phyloP scores from a whole-genome alignment of 2,888 invertebrate genomes.

The Allygus modestus region DNA sequence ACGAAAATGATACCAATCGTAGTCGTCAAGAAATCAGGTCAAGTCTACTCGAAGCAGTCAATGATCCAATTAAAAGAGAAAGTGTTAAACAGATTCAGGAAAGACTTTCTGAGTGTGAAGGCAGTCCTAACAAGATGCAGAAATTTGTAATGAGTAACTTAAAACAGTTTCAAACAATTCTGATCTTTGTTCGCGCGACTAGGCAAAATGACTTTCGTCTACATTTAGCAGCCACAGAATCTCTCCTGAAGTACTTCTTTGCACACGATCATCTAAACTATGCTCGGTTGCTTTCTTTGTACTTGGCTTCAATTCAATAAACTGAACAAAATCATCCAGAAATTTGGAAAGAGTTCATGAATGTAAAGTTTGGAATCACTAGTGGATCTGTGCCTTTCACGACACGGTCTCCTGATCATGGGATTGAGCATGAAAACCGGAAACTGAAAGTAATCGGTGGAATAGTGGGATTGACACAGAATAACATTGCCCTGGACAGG shows the following conservation, averaged over 20 bases:
- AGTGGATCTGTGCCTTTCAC: conserved; percentile 4
- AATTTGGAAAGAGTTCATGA: conserved; percentile 3
- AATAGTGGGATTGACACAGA: conserved; percentile 8
- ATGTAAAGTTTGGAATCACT: background rate
- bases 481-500: background rate
- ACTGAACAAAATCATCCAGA: conserved; percentile 18
- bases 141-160: conserved; percentile 9
- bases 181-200: background rate
- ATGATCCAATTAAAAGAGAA: background rate
- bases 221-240: conserved; percentile 5
- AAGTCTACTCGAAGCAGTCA: conserved; percentile 13
- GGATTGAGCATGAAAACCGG: conserved; percentile 3
- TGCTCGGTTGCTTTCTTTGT: conserved; percentile 4
- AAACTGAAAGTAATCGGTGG: conserved; percentile 8
- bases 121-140: conserved; percentile 9
- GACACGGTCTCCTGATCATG: conserved; percentile 13
- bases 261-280: background rate
- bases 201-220: conserved; percentile 8
- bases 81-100: background rate
- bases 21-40: background rate
- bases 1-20: conserved; percentile 14
- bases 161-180: background rate
- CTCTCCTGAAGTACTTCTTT: conserved; percentile 12
- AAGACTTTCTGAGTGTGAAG: background rate
- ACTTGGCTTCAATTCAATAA: background rate